These are phyloP conservation scores for Lysandra coridon DNA, from an alignment of 2,888 invertebrate species.

Conservation along the genomic window DNA sequence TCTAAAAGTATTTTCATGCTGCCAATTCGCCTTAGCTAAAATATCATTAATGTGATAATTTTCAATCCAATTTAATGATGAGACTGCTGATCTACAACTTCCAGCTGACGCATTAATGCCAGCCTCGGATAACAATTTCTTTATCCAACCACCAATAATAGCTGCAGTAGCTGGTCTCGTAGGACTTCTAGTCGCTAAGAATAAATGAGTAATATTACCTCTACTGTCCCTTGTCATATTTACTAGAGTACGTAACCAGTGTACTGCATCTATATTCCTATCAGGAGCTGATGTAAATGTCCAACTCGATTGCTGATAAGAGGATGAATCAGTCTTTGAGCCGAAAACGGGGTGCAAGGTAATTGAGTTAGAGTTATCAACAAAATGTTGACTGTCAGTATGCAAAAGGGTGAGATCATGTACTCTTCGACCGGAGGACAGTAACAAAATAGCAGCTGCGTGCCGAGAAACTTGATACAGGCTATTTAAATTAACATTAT, in stretches of 20 bases:
- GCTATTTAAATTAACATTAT: conserved; percentile 24
- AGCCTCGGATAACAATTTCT: not conserved
- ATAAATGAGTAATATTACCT: not conserved
- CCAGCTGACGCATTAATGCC: too few relatives aligned
- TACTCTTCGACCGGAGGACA: conserved; percentile 40
- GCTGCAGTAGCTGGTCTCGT: not conserved
- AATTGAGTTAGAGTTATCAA: conserved; percentile 32
- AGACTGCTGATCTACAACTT: too few relatives aligned
- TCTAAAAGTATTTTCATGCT: too few relatives aligned
- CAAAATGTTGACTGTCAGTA: not conserved
- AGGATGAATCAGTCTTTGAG: conserved; percentile 40
- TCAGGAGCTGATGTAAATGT: conserved; percentile 33
- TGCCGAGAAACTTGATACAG: conserved; percentile 37
- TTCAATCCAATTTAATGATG: too few relatives aligned
- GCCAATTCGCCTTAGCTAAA: too few relatives aligned
- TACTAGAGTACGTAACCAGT: conserved; percentile 32
- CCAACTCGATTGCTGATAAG: conserved; percentile 38
- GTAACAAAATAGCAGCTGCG: conserved; percentile 36
- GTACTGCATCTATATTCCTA: conserved; percentile 34
- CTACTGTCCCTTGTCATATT: not conserved
- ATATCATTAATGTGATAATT: too few relatives aligned
- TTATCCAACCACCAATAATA: not conserved
- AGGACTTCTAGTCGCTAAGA: not conserved
- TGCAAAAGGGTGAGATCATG: conserved; percentile 40
- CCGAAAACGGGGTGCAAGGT: conserved; percentile 39